Conservation (phyloP, 2,888 invertebrate species). For the Troides oblongomaculatus region DNA sequence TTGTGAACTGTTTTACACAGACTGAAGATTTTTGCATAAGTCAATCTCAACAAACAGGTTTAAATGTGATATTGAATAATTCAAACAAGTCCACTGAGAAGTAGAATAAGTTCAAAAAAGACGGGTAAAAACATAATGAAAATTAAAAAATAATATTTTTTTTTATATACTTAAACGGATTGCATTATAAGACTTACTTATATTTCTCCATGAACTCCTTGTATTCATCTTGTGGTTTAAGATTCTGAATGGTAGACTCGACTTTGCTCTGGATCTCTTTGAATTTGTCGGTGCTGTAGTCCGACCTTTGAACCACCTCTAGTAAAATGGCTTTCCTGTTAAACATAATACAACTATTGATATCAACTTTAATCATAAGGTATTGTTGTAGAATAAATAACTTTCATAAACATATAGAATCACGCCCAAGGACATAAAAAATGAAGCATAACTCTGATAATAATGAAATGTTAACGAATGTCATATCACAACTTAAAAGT, state of each 20-base stretch:
- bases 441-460: too few relatives aligned
- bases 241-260: constrained; percentile 86
- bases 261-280: constrained; percentile 88
- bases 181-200: constrained; percentile 82
- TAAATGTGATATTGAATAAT: not conserved
- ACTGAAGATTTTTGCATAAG: not conserved
- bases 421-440: not conserved
- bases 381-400: not conserved
- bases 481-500: too few relatives aligned
- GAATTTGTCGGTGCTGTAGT: constrained; percentile 90
- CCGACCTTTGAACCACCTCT: constrained; percentile 89
- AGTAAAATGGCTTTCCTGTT: constrained; percentile 87
- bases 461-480: too few relatives aligned
- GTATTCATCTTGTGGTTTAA: constrained; percentile 93
- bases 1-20: not conserved
- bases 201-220: constrained; percentile 93
- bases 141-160: too few relatives aligned
- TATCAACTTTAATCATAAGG: not conserved
- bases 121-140: not conserved
- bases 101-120: not conserved
- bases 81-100: not conserved
- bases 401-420: not conserved
- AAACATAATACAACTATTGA: constrained; percentile 22
- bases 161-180: too few relatives aligned
- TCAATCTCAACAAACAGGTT: not conserved